Base-by-base conservation (phyloP, 2,113 vertebrate genomes). In the Reinhardtius hippoglossoides region DNA sequence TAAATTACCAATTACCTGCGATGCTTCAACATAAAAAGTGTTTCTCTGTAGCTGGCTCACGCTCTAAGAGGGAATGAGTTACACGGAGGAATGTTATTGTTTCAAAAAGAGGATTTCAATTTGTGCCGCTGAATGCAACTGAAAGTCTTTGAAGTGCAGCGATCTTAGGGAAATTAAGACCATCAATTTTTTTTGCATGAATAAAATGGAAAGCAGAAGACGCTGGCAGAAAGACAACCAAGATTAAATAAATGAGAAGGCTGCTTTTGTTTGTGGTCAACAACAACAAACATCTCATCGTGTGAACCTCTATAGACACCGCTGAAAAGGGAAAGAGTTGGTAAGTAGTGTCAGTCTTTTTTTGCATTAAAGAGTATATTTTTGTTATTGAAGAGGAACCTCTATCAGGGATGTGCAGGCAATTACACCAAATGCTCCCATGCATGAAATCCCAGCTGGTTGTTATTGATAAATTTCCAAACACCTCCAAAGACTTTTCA, bases 401-500 rank as follows among this genome's bases (percentile, higher is more conserved):
- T 93, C 91, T 95, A 94, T 95, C 93, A 90, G 91, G 91, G 82
- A 91, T 91, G 91, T 92, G 90, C 93, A 95, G 93, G 92, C 94
- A 95, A 95, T 95, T 95, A 95, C 93, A 94, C 92, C 89, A 87
- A 92, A 94, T 90, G 89, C 91, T 91, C 68, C 88, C 94, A 95
- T 94, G 94, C 93, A 91, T 95, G 90, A 95, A 94, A 94, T 94
- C 90, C 93, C 88, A 92, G 89, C 93, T 95, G 94, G 83, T 89
- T 93, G 91, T 94, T 94, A 94, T 95, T 95, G 94, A 95, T 95
- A 94, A 91, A 94, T 94, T 94, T 92, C 89, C 84, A 84, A 94
- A 94, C 88, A 92, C 91, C 90, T 93, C 91, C 87, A 83, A 92
- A 94, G 92, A 93, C 92, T 94, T 95, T 95, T 95, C 89, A 93